Evolutionary conservation across 2,113 vertebrate genomes (phyloP).

Genomic region (Tenrec ecaudatus): DNA sequence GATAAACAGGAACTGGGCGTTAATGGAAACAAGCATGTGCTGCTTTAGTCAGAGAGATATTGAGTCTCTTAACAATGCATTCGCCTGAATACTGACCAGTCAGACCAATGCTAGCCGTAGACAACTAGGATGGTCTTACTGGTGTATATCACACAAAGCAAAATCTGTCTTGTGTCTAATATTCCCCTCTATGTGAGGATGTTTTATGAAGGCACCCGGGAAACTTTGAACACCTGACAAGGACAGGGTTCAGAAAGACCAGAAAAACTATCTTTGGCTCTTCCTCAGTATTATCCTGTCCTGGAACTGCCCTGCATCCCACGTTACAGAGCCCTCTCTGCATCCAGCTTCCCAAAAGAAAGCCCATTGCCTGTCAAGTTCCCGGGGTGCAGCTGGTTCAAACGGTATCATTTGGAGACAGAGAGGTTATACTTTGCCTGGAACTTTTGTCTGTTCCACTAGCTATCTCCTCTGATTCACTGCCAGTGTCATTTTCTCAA

Average conservation of each 20-base stretch:
- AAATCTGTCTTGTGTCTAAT: not conserved
- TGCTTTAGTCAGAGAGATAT: conserved; percentile 31
- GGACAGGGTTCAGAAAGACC: not conserved
- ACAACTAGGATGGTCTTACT: not conserved
- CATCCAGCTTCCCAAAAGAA: not conserved
- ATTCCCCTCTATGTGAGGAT: not conserved
- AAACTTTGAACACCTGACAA: not conserved
- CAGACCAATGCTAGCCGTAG: not conserved
- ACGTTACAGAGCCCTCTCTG: not conserved
- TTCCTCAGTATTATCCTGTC: not conserved
- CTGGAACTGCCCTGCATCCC: not conserved
- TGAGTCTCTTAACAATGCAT: not conserved
- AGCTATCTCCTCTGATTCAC: not conserved
- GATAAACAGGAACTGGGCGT: not conserved
- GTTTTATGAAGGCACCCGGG: not conserved
- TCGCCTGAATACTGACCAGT: not conserved
- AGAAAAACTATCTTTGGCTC: not conserved
- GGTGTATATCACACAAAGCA: not conserved
- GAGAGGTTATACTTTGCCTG: not conserved
- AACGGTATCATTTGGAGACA: not conserved
- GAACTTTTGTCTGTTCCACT: not conserved
- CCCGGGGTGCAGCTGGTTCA: not conserved
- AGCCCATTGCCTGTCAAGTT: not conserved
- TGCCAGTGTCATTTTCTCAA: not conserved
- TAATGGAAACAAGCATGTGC: conserved; percentile 44